These are phyloP conservation scores for Tapirus indicus DNA, from an alignment of 2,797 vertebrate genomes.

Conservation along the genomic window DNA sequence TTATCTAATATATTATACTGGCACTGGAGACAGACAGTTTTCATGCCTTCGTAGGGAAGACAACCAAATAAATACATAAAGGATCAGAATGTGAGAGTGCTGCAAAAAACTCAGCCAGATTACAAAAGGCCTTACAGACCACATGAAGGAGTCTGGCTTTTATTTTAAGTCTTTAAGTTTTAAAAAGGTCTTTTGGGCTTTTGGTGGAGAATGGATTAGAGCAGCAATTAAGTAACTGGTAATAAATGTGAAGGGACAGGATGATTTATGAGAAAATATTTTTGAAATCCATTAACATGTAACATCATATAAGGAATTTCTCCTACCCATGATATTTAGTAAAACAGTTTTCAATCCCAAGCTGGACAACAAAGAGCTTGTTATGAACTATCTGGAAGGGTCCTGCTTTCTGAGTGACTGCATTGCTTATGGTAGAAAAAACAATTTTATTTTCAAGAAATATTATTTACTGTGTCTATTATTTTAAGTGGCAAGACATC, in stretches of 20 bases:
- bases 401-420: background rate
- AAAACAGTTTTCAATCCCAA: background rate
- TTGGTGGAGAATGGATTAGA: background rate
- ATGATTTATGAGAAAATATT: background rate
- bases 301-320: conserved; percentile 14
- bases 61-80: background rate
- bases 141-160: background rate
- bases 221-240: background rate
- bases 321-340: background rate
- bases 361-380: background rate
- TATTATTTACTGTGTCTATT: conserved; percentile 1
- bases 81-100: background rate
- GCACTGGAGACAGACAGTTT: background rate
- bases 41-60: background rate
- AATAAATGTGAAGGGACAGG: background rate
- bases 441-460: background rate
- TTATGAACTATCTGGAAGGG: background rate
- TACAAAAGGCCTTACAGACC: background rate
- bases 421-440: background rate
- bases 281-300: background rate
- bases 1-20: background rate
- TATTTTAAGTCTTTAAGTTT: background rate
- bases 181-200: background rate
- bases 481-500: conserved; percentile 7
- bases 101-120: background rate